These are phyloP conservation scores for Paracentrotus lividus DNA, from an alignment of 53 echinoderm and acorn worm species.

Conservation along the genomic window DNA sequence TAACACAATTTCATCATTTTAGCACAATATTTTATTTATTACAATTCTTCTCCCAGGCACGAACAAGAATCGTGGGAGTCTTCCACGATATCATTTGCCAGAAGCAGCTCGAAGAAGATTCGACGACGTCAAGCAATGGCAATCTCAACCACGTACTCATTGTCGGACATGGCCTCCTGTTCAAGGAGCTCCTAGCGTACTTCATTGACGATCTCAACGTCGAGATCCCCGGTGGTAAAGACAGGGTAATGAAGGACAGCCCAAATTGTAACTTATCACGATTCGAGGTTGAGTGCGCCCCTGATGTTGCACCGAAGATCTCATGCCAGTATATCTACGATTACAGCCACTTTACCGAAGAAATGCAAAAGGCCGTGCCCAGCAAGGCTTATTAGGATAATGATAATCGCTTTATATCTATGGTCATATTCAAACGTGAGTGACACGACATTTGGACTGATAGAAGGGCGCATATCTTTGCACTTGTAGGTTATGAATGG, in stretches of 20 bases:
- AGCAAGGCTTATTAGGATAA: constrained; percentile 41
- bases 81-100: constrained; percentile 36
- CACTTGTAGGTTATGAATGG: too few species aligned
- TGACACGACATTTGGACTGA: too few species aligned
- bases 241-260: constrained; percentile 42
- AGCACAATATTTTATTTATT: too few species aligned
- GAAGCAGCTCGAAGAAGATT: not conserved
- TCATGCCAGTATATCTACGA: constrained; percentile 43
- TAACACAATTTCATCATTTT: too few species aligned
- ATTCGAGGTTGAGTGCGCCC: constrained; percentile 39
- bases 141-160: constrained; percentile 24
- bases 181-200: constrained; percentile 49
- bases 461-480: too few species aligned
- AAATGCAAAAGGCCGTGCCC: constrained; percentile 51
- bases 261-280: constrained; percentile 22
- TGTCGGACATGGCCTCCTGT: constrained; percentile 48
- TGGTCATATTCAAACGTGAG: too few species aligned
- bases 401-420: too few species aligned
- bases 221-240: constrained; percentile 47
- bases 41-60: too few species aligned
- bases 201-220: constrained; percentile 40
- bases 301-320: not conserved
- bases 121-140: not conserved
- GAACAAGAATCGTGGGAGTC: not conserved
- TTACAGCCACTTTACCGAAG: constrained; percentile 45